Evolutionary conservation across 37 sponge, comb jelly and placozoan species (phyloP).

Genomic region (Tethya wilhelma): DNA sequence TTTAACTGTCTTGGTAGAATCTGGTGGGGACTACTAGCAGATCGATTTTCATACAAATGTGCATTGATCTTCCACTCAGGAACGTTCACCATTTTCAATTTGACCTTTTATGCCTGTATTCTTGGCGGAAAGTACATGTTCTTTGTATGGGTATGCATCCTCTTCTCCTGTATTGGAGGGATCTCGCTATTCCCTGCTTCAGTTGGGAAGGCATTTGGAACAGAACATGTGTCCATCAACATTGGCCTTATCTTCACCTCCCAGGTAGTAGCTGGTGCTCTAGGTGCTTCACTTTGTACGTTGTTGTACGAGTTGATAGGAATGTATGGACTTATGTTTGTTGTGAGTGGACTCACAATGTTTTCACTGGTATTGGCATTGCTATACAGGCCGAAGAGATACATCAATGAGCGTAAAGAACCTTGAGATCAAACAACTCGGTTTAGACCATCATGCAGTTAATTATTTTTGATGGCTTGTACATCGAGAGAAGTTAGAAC

Average conservation of each 20-base stretch:
- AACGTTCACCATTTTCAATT: constrained; percentile 16
- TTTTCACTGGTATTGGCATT: constrained; percentile 45
- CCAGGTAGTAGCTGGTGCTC: constrained; percentile 30
- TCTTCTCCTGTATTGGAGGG: constrained; percentile 91
- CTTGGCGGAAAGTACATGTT: constrained; percentile 39
- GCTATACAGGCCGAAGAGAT: constrained; percentile 57
- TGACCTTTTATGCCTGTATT: constrained; percentile 41
- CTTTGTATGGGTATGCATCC: constrained; percentile 73
- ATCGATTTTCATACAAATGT: constrained; percentile 50
- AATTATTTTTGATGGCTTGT: too few relatives aligned
- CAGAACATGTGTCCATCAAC: constrained; percentile 53
- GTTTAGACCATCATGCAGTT: too few relatives aligned
- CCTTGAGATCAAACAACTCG: neutral
- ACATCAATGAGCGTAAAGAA: constrained; percentile 15
- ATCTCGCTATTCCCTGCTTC: constrained; percentile 71
- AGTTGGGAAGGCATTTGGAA: constrained; percentile 60
- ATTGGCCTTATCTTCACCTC: constrained; percentile 71
- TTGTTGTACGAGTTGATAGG: neutral
- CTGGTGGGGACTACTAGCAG: constrained; percentile 73
- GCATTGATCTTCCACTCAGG: constrained; percentile 38
- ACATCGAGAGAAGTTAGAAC: too few relatives aligned
- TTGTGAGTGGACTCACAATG: constrained; percentile 30
- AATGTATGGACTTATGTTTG: constrained; percentile 39
- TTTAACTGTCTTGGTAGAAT: constrained; percentile 71
- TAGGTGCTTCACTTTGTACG: constrained; percentile 22